Conservation (phyloP, 2,113 vertebrate genomes). For the Typhlomys cinereus region DNA sequence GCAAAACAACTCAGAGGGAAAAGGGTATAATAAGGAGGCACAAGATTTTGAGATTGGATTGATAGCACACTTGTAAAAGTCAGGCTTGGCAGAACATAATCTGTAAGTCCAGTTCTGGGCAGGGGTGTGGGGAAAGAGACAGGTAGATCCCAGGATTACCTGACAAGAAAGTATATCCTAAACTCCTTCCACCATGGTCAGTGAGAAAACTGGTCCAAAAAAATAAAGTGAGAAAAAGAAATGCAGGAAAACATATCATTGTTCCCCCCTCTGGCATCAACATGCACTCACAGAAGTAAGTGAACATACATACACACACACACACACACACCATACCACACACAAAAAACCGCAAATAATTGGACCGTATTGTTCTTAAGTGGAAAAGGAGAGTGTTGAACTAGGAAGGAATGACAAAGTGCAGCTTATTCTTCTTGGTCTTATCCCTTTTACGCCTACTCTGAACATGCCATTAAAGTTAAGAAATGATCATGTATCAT, state of each 20-base stretch:
- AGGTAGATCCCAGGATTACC: not conserved
- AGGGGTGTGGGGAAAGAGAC: not conserved
- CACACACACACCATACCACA: not conserved
- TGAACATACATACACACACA: not conserved
- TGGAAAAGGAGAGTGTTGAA: not conserved
- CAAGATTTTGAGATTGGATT: not conserved
- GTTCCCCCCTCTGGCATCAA: not conserved
- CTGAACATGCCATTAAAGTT: conserved; percentile 57
- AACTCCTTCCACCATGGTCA: not conserved
- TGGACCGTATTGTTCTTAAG: not conserved
- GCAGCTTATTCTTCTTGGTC: not conserved
- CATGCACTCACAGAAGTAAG: not conserved
- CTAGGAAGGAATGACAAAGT: conserved; percentile 21
- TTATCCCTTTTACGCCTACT: conserved; percentile 61
- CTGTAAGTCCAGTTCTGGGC: not conserved
- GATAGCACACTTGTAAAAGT: not conserved
- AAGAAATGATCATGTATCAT: conserved; percentile 59
- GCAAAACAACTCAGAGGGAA: not conserved
- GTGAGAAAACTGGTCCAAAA: too few species aligned
- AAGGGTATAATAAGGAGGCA: not conserved
- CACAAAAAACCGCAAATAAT: not conserved
- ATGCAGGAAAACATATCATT: not conserved
- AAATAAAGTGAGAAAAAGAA: not conserved
- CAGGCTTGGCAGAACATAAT: not conserved
- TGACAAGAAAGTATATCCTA: too few species aligned